Conservation (phyloP, 2,113 vertebrate species). For the Acinonyx jubatus region DNA sequence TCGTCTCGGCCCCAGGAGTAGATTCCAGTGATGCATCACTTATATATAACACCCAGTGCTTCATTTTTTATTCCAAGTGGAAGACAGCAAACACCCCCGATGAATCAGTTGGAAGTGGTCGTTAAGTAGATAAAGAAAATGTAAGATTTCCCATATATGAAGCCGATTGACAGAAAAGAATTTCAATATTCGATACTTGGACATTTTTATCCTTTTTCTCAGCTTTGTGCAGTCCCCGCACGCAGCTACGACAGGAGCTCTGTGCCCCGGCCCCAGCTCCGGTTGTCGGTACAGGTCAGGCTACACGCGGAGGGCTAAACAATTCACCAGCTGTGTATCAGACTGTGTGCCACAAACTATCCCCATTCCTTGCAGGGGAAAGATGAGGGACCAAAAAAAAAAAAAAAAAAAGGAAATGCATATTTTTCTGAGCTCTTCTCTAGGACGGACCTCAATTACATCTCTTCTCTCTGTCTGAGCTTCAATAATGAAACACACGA, state of each 20-base stretch:
- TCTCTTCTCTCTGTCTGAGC: constrained; percentile 28
- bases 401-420: neutral
- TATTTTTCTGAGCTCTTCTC: neutral
- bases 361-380: neutral
- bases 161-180: neutral
- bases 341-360: neutral
- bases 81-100: neutral
- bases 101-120: neutral
- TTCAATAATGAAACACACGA: constrained; percentile 9
- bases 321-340: constrained; percentile 41
- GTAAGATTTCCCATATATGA: neutral
- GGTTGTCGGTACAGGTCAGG: constrained; percentile 6
- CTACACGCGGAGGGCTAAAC: neutral
- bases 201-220: neutral
- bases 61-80: neutral
- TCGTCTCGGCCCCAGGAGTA: too few relatives aligned
- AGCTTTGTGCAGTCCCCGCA: neutral
- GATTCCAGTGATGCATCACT: too few relatives aligned
- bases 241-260: neutral
- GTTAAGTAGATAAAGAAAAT: neutral
- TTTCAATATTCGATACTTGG: neutral
- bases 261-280: neutral
- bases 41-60: too few relatives aligned
- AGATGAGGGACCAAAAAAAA: neutral
- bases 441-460: neutral